Base-by-base conservation (phyloP, 2,888 invertebrate genomes). In the Cephus nigrinus region DNA sequence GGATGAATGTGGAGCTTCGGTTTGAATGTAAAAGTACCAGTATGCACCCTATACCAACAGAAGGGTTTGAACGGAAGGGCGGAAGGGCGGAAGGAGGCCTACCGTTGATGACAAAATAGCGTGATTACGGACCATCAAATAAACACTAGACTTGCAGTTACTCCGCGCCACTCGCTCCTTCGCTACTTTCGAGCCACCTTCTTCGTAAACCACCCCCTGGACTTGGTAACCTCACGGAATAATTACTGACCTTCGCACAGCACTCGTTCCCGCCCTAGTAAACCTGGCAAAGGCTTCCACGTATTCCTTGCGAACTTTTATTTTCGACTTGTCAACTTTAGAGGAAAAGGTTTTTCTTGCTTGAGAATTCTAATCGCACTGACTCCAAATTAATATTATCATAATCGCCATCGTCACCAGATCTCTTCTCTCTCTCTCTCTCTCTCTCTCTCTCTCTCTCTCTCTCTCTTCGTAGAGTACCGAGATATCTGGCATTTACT, bases 111-210 rank as follows among this genome's bases (percentile, higher is more conserved):
- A 90, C 89, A 89, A 89, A 90, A 90, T 91, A 88, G 91, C 91
- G 91, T 91, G 91, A 90, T 91, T 90, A 89, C 88, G 86, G 85
- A 87, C 90, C 89, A 91, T 91, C 89, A 90, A 89, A 90, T 90
- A 90, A 91, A 90, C 89, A 91, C 89, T 87, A 89, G 89, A 87
- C 89, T 90, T 85, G 85, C 87, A 86, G 87, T 89, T 90, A 88
- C 88, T 89, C 88, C 85, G 88, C 87, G 85, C 88, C 87, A 83
- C 82, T 84, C 84, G 84, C 84, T 89, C 85, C 87, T 88, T 87
- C 86, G 81, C 78, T 74, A 78, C 73, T 76, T 76, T 15, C 40
- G 69, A 31, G 40, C 34, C 68, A 32, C 72, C 34, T 74, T 55
- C 72, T 76, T 5, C 69, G 74, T 34, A 15, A 23, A 55, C 76